Evolutionary conservation across 2,888 invertebrate species (phyloP).

Genomic region (Neoascia interrupta): DNA sequence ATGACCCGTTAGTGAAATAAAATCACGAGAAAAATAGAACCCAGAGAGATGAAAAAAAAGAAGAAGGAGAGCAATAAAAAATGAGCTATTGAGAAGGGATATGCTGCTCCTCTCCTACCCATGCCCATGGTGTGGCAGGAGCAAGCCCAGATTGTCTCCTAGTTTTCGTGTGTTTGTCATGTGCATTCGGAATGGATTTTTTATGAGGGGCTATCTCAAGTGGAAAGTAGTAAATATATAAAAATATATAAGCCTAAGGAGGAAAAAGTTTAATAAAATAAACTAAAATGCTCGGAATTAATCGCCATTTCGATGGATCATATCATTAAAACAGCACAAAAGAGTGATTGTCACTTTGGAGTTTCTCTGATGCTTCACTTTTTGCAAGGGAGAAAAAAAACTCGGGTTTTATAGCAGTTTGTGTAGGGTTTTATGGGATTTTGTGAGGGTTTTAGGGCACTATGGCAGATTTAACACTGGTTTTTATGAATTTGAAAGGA

Average conservation of each 20-base stretch:
- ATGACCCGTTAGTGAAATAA: conserved; percentile 63
- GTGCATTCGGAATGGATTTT: conserved; percentile 58
- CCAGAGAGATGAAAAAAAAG: conserved; percentile 8
- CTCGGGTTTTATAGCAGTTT: conserved; percentile 19
- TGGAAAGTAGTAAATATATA: conserved; percentile 68
- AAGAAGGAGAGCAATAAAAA: conserved; percentile 42
- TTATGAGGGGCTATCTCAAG: conserved; percentile 61
- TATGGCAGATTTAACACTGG: not conserved
- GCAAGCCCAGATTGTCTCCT: conserved; percentile 16
- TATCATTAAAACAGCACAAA: conserved; percentile 60
- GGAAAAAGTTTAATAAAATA: conserved; percentile 56
- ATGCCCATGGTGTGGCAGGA: not conserved
- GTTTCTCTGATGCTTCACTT: too few relatives aligned
- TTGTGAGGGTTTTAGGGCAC: too few relatives aligned
- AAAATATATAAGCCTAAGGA: not conserved
- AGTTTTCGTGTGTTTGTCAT: conserved; percentile 39
- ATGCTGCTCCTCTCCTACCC: too few relatives aligned
- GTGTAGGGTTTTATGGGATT: conserved; percentile 16
- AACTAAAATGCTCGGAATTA: conserved; percentile 67
- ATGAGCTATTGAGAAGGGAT: conserved; percentile 37
- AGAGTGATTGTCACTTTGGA: conserved; percentile 41
- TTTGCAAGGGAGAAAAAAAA: too few relatives aligned
- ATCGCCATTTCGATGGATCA: conserved; percentile 53
- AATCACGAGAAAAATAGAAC: conserved; percentile 48
- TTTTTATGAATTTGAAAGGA: conserved; percentile 15